Evolutionary conservation across 2,113 vertebrate species (phyloP).

Genomic region (Poicephalus meyeri): DNA sequence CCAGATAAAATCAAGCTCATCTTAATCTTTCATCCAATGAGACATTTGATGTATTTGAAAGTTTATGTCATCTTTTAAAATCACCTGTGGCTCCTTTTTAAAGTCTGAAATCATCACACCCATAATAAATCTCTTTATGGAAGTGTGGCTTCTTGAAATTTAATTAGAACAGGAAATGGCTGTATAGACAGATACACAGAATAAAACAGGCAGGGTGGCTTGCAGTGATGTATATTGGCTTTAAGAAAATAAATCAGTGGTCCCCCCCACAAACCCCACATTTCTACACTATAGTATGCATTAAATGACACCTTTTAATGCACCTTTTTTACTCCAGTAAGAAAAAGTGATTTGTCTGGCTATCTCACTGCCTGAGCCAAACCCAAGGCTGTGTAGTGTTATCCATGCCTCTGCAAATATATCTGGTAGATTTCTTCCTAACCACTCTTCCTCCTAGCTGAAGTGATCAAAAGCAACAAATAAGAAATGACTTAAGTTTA

Average conservation of each 20-base stretch:
- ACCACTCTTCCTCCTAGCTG: constrained; percentile 7
- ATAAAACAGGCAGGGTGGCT: not conserved
- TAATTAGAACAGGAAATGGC: not conserved
- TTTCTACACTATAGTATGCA: not conserved
- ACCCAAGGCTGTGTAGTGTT: not conserved
- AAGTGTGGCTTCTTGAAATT: not conserved
- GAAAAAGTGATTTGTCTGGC: constrained; percentile 22
- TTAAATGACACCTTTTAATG: constrained; percentile 43
- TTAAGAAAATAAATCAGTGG: not conserved
- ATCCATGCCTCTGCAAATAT: not conserved
- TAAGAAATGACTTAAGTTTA: not conserved
- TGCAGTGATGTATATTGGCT: not conserved
- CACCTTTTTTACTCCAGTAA: not conserved
- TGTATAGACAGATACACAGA: not conserved
- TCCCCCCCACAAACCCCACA: not conserved
- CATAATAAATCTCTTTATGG: not conserved
- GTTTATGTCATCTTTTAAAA: not conserved
- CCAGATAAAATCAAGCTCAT: not conserved
- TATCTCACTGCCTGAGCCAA: not conserved
- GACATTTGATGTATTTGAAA: not conserved
- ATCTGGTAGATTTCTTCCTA: constrained; percentile 4
- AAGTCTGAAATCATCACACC: not conserved
- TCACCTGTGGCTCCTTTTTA: not conserved
- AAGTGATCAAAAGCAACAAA: not conserved
- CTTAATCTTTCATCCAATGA: not conserved